phyloP scores from a whole-genome alignment of 2,888 invertebrate species.

The Pammene aurita region DNA sequence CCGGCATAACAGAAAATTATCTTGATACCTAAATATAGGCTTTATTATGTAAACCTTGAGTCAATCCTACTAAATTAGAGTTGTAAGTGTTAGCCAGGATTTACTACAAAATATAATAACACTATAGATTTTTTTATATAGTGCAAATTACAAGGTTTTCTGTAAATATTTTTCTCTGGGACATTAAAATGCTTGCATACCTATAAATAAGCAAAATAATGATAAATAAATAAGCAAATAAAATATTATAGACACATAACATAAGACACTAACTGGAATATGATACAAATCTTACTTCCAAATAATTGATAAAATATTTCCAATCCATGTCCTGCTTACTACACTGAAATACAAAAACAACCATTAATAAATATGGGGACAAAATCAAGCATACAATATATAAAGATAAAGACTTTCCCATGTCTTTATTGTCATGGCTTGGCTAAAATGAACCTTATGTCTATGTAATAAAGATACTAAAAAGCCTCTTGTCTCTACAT shows the following conservation, averaged over 20 bases:
- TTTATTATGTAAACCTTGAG: background rate
- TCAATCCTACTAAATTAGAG: background rate
- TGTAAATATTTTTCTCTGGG: no score
- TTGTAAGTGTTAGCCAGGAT: background rate
- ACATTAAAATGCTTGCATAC: background rate
- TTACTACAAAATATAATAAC: background rate
- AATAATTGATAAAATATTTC: constrained; percentile 68
- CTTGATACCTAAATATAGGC: background rate
- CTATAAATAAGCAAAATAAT: no score
- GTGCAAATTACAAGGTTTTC: background rate
- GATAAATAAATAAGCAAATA: background rate
- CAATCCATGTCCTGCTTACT: constrained; percentile 74
- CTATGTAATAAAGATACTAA: no score
- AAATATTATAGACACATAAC: constrained; percentile 19
- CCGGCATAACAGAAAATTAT: background rate
- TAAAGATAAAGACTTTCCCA: no score
- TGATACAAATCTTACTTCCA: constrained; percentile 74
- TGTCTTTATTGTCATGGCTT: no score
- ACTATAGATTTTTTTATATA: background rate
- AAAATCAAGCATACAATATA: constrained; percentile 2
- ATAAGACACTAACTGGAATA: constrained; percentile 50
- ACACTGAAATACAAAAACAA: constrained; percentile 70
- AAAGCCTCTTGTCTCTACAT: no score
- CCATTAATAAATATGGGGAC: constrained; percentile 39
- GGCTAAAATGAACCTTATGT: no score